Base-by-base conservation (phyloP, 2,113 vertebrate species). In the Hucho hucho region DNA sequence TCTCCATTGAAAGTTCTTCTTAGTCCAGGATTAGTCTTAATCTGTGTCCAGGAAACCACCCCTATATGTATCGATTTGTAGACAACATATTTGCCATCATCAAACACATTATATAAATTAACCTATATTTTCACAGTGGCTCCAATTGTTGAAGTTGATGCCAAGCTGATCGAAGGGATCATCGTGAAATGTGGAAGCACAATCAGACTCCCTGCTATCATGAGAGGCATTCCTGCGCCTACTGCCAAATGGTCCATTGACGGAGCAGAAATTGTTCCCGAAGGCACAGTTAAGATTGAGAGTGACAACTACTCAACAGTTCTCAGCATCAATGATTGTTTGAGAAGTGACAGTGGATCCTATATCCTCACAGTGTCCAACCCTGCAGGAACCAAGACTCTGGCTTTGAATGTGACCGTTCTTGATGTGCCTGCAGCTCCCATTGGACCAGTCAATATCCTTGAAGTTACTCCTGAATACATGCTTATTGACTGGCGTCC, bases 401-500 rank as follows among this genome's bases (percentile, higher is more conserved):
- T 92, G 53, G 91, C 94, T 68, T 79, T 96, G 28, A 96, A 95
- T 81, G 95, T 98, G 76, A 98, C 95, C 4, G 98, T 99, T 47
- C 91, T 99, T 83, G 98, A 99, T 86, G 97, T 99, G 69, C 98
- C 97, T 25, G 97, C 96, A 20, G 96, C 97, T 74, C 97, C 98
- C 74, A 95, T 97, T 78, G 97, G 97, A 74, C 98, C 98, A 20
- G 94, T 95, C 81, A 95, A 98, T 87, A 96, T 99, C 83, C 91
- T 97, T 80, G 97, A 99, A 86, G 92, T 99, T 73, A 96, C 95
- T 63, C 96, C 97, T 72, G 97, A 99, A 82, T 86, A 95, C 69
- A 99, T 98, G 97, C 90, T 93, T 72, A 98, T 99, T 88, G 95
- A 97, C 43, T 99, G 98, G 98, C 96, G 95, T 11, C 95, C 96